Evolutionary conservation across 1,140 invertebrate species (phyloP), one percentile per base, ranked within the genome.

Genomic region (Lamellibrachia luymesi): DNA sequence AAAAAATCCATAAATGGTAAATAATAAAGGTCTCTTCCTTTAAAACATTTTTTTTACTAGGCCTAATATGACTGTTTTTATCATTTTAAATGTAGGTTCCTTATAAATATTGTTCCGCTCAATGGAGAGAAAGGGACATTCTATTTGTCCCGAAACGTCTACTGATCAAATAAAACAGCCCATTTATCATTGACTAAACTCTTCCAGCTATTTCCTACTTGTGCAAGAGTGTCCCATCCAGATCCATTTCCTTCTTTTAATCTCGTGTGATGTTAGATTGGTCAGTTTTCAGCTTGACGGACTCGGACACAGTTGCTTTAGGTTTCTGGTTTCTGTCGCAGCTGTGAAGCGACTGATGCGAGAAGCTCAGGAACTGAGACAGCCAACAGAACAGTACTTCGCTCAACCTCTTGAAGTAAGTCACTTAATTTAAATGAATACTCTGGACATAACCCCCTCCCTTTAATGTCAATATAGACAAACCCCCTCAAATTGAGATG

Each of bases 341-440:
- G 96, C 98, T 96, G 99, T 99, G 1, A 99, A 99, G 96, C 97
- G 99, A 93, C 96, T 99, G 94, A 98, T 99, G 98, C 97, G 98
- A 95, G 99, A 99, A 96, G 98, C 99, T 1, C 97, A 97, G 94
- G 99, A 99, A 96, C 96, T 99, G 91, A 97, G 97, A 56, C 97
- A 98, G 93, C 97, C 98, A 27, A 99, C 98, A 25, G 98, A 98
- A 95, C 98, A 99, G 95, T 99, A 98, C 96, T 98, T 97, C 96
- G 98, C 98, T 49, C 97, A 97, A 95, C 99, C 99, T 50, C 96
- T 99, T 27, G 98, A 99, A 93, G 97, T 97, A 95, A 94, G 93
- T 94, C n/a, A 50, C 90, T 50, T 38, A 38, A 90, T 27, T 17
- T 27, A 90, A 22, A 90, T 27, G 89, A 17, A 90, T 90, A 90